Evolutionary conservation across 2,888 invertebrate genomes (phyloP).

Genomic region (Agonopterix alstromeriana): DNA sequence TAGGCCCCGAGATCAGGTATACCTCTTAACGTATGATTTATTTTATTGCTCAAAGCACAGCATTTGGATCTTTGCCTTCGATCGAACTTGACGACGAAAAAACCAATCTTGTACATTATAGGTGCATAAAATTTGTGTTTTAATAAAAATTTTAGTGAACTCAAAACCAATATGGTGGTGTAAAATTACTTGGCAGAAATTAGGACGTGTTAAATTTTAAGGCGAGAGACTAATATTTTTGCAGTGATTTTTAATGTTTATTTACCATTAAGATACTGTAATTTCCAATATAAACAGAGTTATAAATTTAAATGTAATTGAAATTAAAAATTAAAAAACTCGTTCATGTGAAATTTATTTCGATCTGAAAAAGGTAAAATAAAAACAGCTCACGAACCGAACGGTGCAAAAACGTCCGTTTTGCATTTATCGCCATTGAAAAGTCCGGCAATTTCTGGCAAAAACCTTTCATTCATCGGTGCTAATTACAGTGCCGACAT

Average conservation of each 20-base stretch:
- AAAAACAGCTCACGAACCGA: not conserved
- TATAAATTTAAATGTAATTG: not conserved
- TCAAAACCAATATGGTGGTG: slow-evolving; percentile 34
- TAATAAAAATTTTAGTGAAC: slow-evolving; percentile 41
- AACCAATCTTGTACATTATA: slow-evolving; percentile 48
- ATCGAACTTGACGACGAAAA: slow-evolving; percentile 37
- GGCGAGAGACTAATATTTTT: too few relatives aligned
- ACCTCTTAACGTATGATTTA: slow-evolving; percentile 70
- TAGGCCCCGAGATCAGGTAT: slow-evolving; percentile 60
- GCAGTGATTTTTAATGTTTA: not conserved
- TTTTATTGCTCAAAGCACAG: slow-evolving; percentile 70
- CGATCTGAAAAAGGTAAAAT: not conserved
- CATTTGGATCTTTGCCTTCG: slow-evolving; percentile 40
- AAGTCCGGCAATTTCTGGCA: slow-evolving; percentile 31
- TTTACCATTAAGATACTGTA: not conserved
- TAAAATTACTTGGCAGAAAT: slow-evolving; percentile 40
- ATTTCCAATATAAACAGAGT: not conserved
- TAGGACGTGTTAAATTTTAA: slow-evolving; percentile 9
- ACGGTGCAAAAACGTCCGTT: slow-evolving; percentile 7
- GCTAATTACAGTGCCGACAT: slow-evolving; percentile 66
- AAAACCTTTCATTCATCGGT: slow-evolving; percentile 55
- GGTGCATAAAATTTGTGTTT: slow-evolving; percentile 48
- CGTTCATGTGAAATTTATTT: not conserved
- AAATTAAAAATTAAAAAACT: not conserved
- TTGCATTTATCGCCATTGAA: slow-evolving; percentile 27